Evolutionary conservation across 2,888 invertebrate species (phyloP), one percentile per base, ranked within the genome.

Genomic region (Dynastes hyllus): DNA sequence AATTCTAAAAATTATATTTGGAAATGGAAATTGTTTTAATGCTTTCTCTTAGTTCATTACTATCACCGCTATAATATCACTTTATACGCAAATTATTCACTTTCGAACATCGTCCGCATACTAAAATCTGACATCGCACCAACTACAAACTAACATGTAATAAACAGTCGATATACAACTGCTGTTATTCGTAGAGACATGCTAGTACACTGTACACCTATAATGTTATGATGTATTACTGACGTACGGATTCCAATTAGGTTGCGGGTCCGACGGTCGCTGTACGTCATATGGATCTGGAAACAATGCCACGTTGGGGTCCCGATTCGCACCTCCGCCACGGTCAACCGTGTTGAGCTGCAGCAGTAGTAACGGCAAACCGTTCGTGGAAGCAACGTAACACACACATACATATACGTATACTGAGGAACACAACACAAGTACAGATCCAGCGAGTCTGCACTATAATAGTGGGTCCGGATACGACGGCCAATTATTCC

Each of bases 401-500:
- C 66, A 66, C 66, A 66, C 66, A 67, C 16, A 58, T 1, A 58
- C 55, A 5, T 37, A 37, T 5, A 58, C 55, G 55, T 22, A 2
- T 4, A 55, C 16, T 2, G 45, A 45, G 45, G 11, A 45, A 45
- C 45, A 45, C 45, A 45, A 45, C 11, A 45, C 45, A 45, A 58
- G 22, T 58, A 27, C 27, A 11, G 55, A 32, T 27, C 1, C 27
- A 11, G 69, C 69, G 45, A 69, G 45, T n/a, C 40, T 65, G 78
- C 76, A 77, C 69, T 80, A 80, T 80, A 81, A 82, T 82, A 78
- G 81, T 82, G 82, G 73, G 81, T 81, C 81, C 82, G 84, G 83
- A 85, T 77, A 73, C 73, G 80, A 85, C 84, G 83, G 78, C 76
- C 81, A 88, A 88, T 88, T 88, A 88, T 87, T 87, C 85, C 84